Percentiles rank a stretch among this genome's conserved stretches.
These are phyloP conservation scores for Sesamia inferens DNA, from an alignment of 2,888 invertebrate species.

Conservation along the genomic window DNA sequence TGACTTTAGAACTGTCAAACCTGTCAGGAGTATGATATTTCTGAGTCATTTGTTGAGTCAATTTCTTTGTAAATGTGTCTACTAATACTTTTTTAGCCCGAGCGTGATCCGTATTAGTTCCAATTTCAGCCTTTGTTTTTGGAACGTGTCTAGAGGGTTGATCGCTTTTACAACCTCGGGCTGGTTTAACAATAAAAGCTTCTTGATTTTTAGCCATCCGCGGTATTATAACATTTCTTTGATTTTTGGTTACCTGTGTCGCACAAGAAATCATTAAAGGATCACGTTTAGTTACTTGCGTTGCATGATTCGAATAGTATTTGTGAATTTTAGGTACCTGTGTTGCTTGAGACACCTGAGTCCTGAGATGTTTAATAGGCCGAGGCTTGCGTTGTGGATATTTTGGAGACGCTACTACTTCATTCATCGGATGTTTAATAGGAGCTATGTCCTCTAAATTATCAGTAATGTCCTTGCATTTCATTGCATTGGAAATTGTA, in stretches of 20 bases:
- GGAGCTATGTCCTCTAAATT: conserved; percentile 12
- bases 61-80: conserved; percentile 73
- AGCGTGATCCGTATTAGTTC: conserved; percentile 69
- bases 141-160: conserved; percentile 29
- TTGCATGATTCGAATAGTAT: conserved; percentile 13
- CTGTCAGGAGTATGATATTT: conserved; percentile 55
- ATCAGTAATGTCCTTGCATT: background rate
- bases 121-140: conserved; percentile 51
- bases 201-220: conserved; percentile 30
- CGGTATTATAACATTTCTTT: background rate
- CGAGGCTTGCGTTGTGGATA: background rate
- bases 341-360: conserved; percentile 22
- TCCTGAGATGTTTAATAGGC: background rate
- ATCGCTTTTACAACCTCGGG: conserved; percentile 40
- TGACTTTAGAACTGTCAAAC: conserved; percentile 72
- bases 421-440: conserved; percentile 34
- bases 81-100: conserved; percentile 75
- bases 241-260: conserved; percentile 33
- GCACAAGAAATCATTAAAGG: conserved; percentile 15
- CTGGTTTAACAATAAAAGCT: conserved; percentile 4
- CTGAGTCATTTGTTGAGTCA: conserved; percentile 64
- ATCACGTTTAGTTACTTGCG: conserved; percentile 32
- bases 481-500: conserved; percentile 1
- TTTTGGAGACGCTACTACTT: conserved; percentile 6
- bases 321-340: conserved; percentile 22